Evolutionary conservation across 2,888 invertebrate species (phyloP), one percentile per base, ranked within the genome.

Genomic region (Tenthredo distinguenda): DNA sequence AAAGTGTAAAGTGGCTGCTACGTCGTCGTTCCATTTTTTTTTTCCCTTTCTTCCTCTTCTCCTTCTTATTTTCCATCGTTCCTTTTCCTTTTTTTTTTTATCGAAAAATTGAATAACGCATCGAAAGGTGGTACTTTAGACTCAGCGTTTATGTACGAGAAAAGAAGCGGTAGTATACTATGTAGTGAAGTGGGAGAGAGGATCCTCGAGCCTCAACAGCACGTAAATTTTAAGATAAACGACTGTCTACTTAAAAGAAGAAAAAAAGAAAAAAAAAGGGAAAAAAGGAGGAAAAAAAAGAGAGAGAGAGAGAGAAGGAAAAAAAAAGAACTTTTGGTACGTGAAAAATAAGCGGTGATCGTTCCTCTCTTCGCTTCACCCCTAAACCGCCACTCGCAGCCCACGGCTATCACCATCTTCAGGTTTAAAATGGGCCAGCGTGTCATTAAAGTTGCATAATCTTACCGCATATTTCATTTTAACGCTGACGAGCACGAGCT

Each of bases 151-250:
- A 81, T 81, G 40, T 62, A 62, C 34, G 40, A 12, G 10, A 55
- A 18, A 74, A 77, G 77, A 55, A 74, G 72, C 18, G 34, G 71
- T n/a, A 31, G 37, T 21, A 74, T 43, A 74, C 74, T 40, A 43
- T 74, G 43, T 43, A 74, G 74, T 21, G 15, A 74, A 74, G 43
- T 74, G 74, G 74, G 47, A 34, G 31, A 18, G 55, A 55, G 18
- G 26, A 55, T 77, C 77, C 77, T 77, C 40, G 81, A 62, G 40
- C 37, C 81, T 81, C 62, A 81, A 81, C 81, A 81, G 81, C 34
- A 62, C 81, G 81, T 81, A 81, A 81, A 81, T 81, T 81, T 81
- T 81, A 81, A 58, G 81, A 81, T 81, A 81, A 81, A 81, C 81
- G 81, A 40, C 58, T 58, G 79, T 62, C 79, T 81, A 62, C 81